Percentiles rank a stretch among this genome's conserved stretches.
Conservation (phyloP, 2,888 invertebrate genomes). For the Rhamnusium bicolor region DNA sequence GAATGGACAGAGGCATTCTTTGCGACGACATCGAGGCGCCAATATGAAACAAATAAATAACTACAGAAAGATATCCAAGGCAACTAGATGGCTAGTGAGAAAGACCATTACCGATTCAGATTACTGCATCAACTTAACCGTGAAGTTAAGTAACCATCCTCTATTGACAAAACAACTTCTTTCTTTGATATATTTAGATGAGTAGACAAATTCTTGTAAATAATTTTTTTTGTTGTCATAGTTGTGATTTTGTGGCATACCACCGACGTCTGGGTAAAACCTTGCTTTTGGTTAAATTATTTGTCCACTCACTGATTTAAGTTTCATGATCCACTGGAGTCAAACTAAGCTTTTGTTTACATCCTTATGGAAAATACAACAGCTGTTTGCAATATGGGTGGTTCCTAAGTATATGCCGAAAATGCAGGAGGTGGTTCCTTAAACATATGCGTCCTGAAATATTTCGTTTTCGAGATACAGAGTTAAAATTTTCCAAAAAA, state of each 20-base stretch:
- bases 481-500: too few species aligned
- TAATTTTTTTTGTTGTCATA: slow-evolving; percentile 9
- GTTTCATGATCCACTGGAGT: neutral
- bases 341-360: neutral
- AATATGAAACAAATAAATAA: slow-evolving; percentile 47
- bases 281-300: slow-evolving; percentile 25
- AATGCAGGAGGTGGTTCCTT: too few species aligned
- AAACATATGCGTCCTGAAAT: too few species aligned
- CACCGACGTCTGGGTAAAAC: slow-evolving; percentile 20
- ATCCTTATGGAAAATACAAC: neutral
- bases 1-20: slow-evolving; percentile 45
- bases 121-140: slow-evolving; percentile 50
- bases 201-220: slow-evolving; percentile 21
- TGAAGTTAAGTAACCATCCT: slow-evolving; percentile 47
- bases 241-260: slow-evolving; percentile 8
- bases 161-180: slow-evolving; percentile 33
- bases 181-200: slow-evolving; percentile 24
- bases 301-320: slow-evolving; percentile 18
- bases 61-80: slow-evolving; percentile 45
- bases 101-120: slow-evolving; percentile 56
- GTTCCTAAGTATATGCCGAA: too few species aligned
- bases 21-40: slow-evolving; percentile 52
- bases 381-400: too few species aligned
- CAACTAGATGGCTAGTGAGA: slow-evolving; percentile 57
- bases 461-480: too few species aligned